A percentile compares a stretch with the other conserved stretches of the same genome.
phyloP scores from a whole-genome alignment of 2,113 vertebrate genomes.

The Taxidea taxus region DNA sequence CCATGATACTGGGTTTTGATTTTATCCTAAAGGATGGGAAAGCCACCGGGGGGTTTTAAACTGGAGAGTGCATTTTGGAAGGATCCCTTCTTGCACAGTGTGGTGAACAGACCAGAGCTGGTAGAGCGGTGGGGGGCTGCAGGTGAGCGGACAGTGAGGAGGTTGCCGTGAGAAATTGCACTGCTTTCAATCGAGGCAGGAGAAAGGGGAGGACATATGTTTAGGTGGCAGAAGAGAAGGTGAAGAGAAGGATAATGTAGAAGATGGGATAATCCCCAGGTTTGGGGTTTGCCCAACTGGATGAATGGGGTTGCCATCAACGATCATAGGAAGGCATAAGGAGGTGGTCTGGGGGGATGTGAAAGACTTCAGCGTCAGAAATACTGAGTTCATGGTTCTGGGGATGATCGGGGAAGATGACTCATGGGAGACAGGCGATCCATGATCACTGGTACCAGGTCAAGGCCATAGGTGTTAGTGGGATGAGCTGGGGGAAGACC shows the following conservation, averaged over 20 bases:
- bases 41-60: not conserved
- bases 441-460: not conserved
- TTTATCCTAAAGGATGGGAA: not conserved
- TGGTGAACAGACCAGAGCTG: not conserved
- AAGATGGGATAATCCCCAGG: not conserved
- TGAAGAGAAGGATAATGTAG: not conserved
- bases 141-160: not conserved
- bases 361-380: not conserved
- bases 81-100: not conserved
- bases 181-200: not conserved
- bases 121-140: not conserved
- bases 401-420: not conserved
- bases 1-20: not conserved
- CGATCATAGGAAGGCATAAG: not conserved
- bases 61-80: not conserved
- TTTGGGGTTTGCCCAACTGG: not conserved
- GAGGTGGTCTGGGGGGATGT: not conserved
- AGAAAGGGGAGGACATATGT: not conserved
- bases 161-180: accelerated
- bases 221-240: not conserved
- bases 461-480: not conserved
- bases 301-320: not conserved
- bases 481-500: not conserved
- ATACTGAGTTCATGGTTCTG: not conserved
- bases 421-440: not conserved